Evolutionary conservation across 2,113 vertebrate genomes (phyloP).

Genomic region (Calypte anna): DNA sequence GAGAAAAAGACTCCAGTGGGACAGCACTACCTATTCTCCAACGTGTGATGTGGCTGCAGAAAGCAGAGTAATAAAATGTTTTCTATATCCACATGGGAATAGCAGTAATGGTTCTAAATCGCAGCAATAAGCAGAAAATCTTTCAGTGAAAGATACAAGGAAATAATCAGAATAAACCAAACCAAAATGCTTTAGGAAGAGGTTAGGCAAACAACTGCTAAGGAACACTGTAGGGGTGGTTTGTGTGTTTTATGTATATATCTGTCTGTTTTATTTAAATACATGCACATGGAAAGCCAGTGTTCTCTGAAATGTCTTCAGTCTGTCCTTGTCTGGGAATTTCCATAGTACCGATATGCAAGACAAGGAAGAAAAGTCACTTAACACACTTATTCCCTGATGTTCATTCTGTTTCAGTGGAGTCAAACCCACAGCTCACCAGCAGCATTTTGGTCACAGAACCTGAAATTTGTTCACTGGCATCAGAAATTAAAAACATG

Average conservation of each 20-base stretch:
- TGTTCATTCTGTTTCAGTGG: neutral
- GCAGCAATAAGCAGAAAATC: neutral
- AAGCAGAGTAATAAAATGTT: neutral
- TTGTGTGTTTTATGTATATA: neutral
- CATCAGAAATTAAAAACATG: neutral
- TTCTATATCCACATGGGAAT: neutral
- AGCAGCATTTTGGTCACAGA: neutral
- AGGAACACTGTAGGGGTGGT: neutral
- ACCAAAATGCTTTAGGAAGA: neutral
- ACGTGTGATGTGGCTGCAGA: neutral
- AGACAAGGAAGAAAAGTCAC: neutral
- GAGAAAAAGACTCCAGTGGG: neutral
- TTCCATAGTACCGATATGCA: neutral
- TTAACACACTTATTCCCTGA: neutral
- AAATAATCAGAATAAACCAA: neutral
- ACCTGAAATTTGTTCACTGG: neutral
- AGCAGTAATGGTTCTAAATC: neutral
- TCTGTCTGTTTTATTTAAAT: neutral
- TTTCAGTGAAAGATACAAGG: neutral
- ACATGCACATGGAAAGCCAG: neutral
- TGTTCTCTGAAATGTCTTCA: neutral
- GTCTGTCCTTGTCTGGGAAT: neutral
- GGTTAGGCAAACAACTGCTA: neutral
- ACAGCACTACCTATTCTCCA: neutral
- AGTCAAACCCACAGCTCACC: neutral